Percentiles rank a stretch among this genome's conserved stretches.
These are phyloP conservation scores for Urocitellus parryii DNA, from an alignment of 2,113 vertebrate species.

Conservation along the genomic window DNA sequence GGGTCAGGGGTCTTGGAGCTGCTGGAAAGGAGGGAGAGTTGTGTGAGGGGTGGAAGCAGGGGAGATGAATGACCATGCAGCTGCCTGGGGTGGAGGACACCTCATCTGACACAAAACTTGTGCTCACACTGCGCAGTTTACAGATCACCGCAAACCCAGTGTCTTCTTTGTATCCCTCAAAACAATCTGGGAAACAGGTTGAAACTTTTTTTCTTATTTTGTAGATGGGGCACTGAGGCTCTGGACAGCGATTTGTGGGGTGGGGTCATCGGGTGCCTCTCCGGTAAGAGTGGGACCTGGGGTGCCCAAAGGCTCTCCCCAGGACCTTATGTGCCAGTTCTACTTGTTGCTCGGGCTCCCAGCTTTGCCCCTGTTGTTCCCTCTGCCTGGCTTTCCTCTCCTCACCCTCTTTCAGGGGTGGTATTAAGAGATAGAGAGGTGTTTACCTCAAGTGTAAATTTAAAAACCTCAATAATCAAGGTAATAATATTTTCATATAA, in stretches of 20 bases:
- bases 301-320: neutral
- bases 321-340: neutral
- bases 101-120: neutral
- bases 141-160: neutral
- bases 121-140: neutral
- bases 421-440: neutral
- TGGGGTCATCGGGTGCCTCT: neutral
- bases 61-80: accelerated
- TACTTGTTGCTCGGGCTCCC: no score
- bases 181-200: neutral
- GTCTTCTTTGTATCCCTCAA: neutral
- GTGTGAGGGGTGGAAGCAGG: no score
- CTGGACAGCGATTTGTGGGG: neutral
- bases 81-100: no score
- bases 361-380: neutral
- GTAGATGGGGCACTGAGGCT: neutral
- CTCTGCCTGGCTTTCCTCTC: neutral
- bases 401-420: neutral
- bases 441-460: neutral
- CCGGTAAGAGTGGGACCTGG: neutral
- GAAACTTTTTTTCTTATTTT: neutral
- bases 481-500: neutral
- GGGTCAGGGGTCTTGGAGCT: neutral
- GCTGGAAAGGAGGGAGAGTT: neutral
- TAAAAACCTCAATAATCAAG: neutral